A percentile compares a stretch with the other conserved stretches of the same genome.
These are phyloP conservation scores for Neodontobutis hainanensis DNA, from an alignment of 2,113 vertebrate species.

Conservation along the genomic window DNA sequence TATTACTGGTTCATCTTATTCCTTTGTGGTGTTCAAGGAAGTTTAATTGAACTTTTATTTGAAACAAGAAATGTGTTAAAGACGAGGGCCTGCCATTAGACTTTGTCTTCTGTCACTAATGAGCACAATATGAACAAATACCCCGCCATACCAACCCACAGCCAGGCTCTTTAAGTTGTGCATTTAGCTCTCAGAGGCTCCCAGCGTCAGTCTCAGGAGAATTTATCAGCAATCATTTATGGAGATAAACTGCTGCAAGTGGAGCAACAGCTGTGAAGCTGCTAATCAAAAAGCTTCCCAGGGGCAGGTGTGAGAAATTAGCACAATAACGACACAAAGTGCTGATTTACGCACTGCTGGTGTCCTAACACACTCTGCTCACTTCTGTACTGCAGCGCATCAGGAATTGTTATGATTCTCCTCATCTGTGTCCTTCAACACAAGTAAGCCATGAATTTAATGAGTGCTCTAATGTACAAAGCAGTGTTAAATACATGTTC, in stretches of 20 bases:
- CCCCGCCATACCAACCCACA: constrained; percentile 43
- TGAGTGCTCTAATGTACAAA: neutral
- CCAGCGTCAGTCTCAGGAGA: constrained; percentile 60
- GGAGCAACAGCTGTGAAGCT: constrained; percentile 72
- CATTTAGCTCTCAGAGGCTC: constrained; percentile 56
- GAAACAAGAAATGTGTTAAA: constrained; percentile 26
- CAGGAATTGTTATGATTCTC: constrained; percentile 38
- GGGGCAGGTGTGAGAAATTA: constrained; percentile 72
- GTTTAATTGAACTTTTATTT: constrained; percentile 12
- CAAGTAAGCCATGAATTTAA: constrained; percentile 34
- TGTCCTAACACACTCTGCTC: constrained; percentile 26
- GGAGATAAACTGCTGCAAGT: constrained; percentile 70
- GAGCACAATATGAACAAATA: constrained; percentile 57
- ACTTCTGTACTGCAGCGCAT: constrained; percentile 15
- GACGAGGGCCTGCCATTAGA: constrained; percentile 26
- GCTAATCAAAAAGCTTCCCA: constrained; percentile 66
- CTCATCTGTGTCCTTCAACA: constrained; percentile 37
- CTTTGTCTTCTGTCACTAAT: constrained; percentile 54
- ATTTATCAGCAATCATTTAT: constrained; percentile 76
- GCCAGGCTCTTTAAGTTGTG: constrained; percentile 44
- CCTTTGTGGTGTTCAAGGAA: neutral
- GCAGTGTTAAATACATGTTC: constrained; percentile 2
- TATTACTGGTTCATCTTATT: neutral
- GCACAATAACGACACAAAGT: constrained; percentile 63
- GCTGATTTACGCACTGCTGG: constrained; percentile 50